These are phyloP conservation scores for Labeo catla DNA, from an alignment of 2,113 vertebrate genomes.

Conservation along the genomic window DNA sequence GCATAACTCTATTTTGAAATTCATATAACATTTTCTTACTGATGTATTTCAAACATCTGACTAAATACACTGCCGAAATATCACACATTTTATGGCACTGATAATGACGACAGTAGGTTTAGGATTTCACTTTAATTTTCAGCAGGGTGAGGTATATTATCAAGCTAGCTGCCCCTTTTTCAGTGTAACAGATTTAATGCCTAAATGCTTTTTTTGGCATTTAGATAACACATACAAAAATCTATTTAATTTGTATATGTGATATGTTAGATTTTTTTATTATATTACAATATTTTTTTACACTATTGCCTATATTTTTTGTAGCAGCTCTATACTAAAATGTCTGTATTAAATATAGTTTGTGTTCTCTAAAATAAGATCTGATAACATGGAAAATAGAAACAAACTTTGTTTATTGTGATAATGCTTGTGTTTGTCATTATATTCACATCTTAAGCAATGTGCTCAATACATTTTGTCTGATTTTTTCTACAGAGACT, in stretches of 20 bases:
- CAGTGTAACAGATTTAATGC: background rate
- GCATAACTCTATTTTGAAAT: background rate
- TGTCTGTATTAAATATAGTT: background rate
- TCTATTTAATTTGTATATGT: background rate
- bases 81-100: background rate
- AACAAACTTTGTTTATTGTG: background rate
- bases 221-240: background rate
- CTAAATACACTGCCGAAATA: background rate
- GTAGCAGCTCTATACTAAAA: conserved; percentile 6
- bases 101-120: background rate
- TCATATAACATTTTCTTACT: conserved; percentile 7
- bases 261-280: background rate
- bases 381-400: conserved; percentile 1
- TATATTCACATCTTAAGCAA: too few species aligned
- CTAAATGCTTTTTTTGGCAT: background rate
- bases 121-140: conserved; percentile 1
- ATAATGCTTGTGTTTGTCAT: too few species aligned
- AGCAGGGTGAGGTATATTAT: conserved; percentile 2
- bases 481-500: background rate
- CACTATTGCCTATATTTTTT: background rate
- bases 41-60: background rate
- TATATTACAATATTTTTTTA: background rate
- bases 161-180: background rate
- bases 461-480: too few species aligned
- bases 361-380: background rate